A percentile compares a stretch with the other conserved stretches of the same genome.
Conservation (phyloP, 2,113 vertebrate genomes). For the Erythrolamprus reginae region DNA sequence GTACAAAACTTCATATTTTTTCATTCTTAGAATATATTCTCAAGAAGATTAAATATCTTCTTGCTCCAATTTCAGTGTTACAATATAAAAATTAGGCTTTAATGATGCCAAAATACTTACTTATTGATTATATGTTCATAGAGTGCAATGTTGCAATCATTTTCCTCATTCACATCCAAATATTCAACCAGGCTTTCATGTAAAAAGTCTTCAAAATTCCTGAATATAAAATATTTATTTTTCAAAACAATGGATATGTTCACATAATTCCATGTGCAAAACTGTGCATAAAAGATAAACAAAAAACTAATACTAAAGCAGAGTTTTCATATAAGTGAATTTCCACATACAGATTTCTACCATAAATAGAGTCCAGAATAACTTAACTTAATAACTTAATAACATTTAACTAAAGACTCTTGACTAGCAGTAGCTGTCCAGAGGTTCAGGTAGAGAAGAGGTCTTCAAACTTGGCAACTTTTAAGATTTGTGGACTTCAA, state of each 20-base stretch:
- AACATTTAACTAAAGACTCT: neutral
- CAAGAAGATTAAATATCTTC: neutral
- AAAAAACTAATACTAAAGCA: neutral
- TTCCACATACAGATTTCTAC: neutral
- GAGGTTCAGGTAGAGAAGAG: neutral
- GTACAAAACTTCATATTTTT: neutral
- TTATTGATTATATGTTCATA: conserved; percentile 92
- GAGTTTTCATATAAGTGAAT: neutral
- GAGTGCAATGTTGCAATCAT: conserved; percentile 92
- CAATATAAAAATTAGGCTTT: neutral
- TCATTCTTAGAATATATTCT: conserved; percentile 1
- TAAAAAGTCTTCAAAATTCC: conserved; percentile 97
- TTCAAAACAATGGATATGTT: neutral
- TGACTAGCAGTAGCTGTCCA: neutral
- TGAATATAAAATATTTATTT: conserved; percentile 46
- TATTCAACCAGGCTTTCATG: conserved; percentile 97
- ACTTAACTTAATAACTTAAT: no score
- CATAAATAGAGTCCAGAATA: neutral
- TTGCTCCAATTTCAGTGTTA: neutral
- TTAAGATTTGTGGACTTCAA: no score
- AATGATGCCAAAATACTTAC: conserved; percentile 70
- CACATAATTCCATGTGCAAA: neutral
- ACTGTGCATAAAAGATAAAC: neutral
- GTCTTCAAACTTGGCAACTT: no score
- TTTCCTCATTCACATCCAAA: conserved; percentile 98